phyloP scores from a whole-genome alignment of 2,113 vertebrate species.

The Pheucticus melanocephalus region DNA sequence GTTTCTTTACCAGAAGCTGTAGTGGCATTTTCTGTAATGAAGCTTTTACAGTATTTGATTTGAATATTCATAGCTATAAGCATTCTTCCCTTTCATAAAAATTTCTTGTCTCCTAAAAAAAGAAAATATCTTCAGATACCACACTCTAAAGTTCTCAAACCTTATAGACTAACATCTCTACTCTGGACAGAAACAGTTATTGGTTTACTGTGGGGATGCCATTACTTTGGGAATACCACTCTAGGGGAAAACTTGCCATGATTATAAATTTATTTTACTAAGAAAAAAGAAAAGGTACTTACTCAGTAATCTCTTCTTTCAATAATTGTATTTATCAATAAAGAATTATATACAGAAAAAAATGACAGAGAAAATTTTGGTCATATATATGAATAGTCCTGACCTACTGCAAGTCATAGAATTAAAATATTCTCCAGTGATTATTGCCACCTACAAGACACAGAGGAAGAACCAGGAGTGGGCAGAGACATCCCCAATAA shows the following conservation, averaged over 20 bases:
- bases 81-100: neutral
- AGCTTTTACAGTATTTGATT: neutral
- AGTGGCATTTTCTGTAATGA: neutral
- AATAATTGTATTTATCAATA: neutral
- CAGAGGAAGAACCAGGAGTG: neutral
- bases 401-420: neutral
- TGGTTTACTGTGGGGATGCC: neutral
- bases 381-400: neutral
- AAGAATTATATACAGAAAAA: neutral
- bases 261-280: neutral
- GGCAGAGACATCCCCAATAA: neutral
- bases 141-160: neutral
- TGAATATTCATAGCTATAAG: neutral
- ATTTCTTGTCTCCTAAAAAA: neutral
- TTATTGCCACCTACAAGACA: neutral
- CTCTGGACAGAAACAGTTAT: neutral
- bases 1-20: neutral
- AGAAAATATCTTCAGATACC: neutral
- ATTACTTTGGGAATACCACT: neutral
- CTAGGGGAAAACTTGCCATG: neutral
- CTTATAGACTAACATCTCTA: neutral
- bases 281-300: accelerated
- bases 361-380: neutral
- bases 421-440: neutral
- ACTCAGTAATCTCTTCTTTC: neutral